Evolutionary conservation across 2,797 vertebrate species (phyloP).

Genomic region (Botia almorhae): DNA sequence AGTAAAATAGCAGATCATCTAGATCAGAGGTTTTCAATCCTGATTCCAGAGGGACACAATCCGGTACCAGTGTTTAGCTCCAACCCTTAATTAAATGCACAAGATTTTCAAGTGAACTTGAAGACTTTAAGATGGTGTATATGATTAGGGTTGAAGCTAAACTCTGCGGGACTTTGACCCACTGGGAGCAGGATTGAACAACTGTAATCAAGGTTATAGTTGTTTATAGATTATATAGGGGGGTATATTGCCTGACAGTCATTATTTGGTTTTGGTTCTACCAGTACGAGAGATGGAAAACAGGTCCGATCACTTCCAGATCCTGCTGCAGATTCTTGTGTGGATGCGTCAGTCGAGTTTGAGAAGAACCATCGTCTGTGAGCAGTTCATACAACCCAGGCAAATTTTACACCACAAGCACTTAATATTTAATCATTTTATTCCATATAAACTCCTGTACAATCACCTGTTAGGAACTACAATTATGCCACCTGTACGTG

Average conservation of each 20-base stretch:
- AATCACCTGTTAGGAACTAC: conserved; percentile 75
- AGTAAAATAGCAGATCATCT: neutral
- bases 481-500: conserved; percentile 76
- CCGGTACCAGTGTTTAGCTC: too few species aligned
- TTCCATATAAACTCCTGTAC: conserved; percentile 85
- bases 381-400: neutral
- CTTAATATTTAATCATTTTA: conserved; percentile 69
- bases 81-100: too few species aligned
- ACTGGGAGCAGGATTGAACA: too few species aligned
- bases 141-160: too few species aligned
- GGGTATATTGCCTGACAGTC: too few species aligned
- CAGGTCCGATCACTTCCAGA: conserved; percentile 55
- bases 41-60: too few species aligned
- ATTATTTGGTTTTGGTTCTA: neutral
- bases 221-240: too few species aligned
- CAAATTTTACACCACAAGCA: neutral
- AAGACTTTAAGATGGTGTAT: too few species aligned
- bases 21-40: too few species aligned
- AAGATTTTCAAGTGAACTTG: too few species aligned
- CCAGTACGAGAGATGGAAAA: conserved; percentile 69
- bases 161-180: too few species aligned
- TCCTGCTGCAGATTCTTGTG: conserved; percentile 74
- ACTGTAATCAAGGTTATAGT: too few species aligned
- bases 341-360: conserved; percentile 83
- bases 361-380: conserved; percentile 67